Percentiles rank a stretch among this genome's conserved stretches.
Evolutionary conservation across 2,888 invertebrate genomes (phyloP).

Genomic region (Cheilosia vulpina): DNA sequence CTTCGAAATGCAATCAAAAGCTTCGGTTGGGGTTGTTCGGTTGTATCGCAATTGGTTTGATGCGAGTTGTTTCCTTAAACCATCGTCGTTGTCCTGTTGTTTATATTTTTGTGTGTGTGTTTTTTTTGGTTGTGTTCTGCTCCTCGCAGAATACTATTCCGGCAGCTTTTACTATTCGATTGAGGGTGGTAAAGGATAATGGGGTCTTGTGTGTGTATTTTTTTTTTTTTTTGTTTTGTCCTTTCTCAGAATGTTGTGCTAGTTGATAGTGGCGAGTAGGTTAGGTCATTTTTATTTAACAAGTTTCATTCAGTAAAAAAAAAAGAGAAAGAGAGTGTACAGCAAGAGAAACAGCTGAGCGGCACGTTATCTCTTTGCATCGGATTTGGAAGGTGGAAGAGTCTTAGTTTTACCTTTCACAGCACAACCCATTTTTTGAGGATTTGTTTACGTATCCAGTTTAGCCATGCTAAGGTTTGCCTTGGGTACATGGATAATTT

Average conservation of each 20-base stretch:
- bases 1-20: slow-evolving; percentile 71
- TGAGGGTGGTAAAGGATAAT: slow-evolving; percentile 59
- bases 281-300: neutral
- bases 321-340: slow-evolving; percentile 17
- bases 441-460: slow-evolving; percentile 50
- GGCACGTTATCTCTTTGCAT: neutral
- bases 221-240: slow-evolving; percentile 8
- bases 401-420: slow-evolving; percentile 1
- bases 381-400: slow-evolving; percentile 1
- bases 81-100: slow-evolving; percentile 41
- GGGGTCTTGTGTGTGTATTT: neutral
- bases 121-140: slow-evolving; percentile 15
- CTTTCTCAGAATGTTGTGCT: neutral
- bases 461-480: slow-evolving; percentile 6
- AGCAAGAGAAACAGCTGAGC: slow-evolving; percentile 33
- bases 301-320: slow-evolving; percentile 70
- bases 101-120: slow-evolving; percentile 12
- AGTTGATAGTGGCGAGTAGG: neutral
- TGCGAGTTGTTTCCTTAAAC: slow-evolving; percentile 33
- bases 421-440: neutral
- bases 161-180: slow-evolving; percentile 66
- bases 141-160: slow-evolving; percentile 44
- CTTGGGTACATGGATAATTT: neutral
- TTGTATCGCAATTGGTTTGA: slow-evolving; percentile 51
- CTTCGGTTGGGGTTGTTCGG: slow-evolving; percentile 38